A percentile compares a stretch with the other conserved stretches of the same genome.
phyloP scores from a whole-genome alignment of 2,113 vertebrate genomes.

The Bos javanicus region DNA sequence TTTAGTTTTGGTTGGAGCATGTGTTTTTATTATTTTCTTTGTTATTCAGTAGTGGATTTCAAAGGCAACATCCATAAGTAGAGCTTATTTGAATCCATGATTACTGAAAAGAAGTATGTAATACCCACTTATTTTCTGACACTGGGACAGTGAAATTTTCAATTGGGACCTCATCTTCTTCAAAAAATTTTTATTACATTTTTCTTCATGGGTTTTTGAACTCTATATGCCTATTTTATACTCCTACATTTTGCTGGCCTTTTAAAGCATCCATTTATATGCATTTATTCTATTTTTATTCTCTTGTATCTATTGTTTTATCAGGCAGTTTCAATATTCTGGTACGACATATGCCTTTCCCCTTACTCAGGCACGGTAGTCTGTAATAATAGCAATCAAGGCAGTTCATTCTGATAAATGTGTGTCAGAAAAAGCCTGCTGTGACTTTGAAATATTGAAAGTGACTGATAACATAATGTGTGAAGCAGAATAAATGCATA shows the following conservation, averaged over 20 bases:
- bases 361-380: conserved; percentile 72
- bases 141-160: conserved; percentile 41
- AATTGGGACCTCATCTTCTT: background rate
- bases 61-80: background rate
- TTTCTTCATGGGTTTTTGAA: conserved; percentile 49
- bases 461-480: conserved; percentile 84
- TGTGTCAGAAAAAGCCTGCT: conserved; percentile 80
- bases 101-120: conserved; percentile 15
- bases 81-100: conserved; percentile 31
- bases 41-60: background rate
- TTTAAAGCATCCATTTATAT: conserved; percentile 64
- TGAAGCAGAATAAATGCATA: conserved; percentile 85
- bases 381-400: conserved; percentile 83
- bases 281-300: conserved; percentile 70
- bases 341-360: conserved; percentile 49
- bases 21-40: background rate
- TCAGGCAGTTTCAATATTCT: conserved; percentile 74
- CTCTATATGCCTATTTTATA: conserved; percentile 53
- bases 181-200: background rate
- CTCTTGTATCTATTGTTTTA: conserved; percentile 73
- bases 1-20: background rate
- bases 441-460: conserved; percentile 84
- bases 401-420: conserved; percentile 81
- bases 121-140: background rate
- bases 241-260: background rate